A percentile compares a stretch with the other conserved stretches of the same genome.
Evolutionary conservation across 2,113 vertebrate genomes (phyloP).

Genomic region (Ctenodactylus gundi): DNA sequence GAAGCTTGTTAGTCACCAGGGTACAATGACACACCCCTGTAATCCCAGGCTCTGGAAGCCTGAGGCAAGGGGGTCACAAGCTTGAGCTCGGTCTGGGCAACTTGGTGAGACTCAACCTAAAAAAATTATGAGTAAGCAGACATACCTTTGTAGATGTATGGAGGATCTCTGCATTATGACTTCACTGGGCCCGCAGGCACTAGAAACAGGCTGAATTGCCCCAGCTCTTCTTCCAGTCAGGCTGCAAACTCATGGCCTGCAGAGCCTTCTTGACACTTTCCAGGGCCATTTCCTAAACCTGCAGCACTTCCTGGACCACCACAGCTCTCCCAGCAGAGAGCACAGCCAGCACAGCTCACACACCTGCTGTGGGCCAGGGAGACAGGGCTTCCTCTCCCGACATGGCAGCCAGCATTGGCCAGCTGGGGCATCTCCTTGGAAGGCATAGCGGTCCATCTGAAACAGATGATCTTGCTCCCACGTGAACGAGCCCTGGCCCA

Average conservation of each 20-base stretch:
- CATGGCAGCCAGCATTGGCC: background rate
- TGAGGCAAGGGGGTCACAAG: too few relatives aligned
- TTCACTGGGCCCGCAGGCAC: background rate
- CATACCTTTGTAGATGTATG: background rate
- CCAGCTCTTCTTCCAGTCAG: background rate
- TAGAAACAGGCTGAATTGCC: background rate
- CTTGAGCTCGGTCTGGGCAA: too few relatives aligned
- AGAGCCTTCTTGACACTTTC: background rate
- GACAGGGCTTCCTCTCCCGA: background rate
- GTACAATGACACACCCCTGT: too few relatives aligned
- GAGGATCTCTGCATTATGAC: background rate
- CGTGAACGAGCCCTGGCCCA: background rate
- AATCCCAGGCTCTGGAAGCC: too few relatives aligned
- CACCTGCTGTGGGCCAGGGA: accelerated
- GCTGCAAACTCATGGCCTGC: background rate
- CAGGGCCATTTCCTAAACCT: background rate
- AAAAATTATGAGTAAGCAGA: background rate
- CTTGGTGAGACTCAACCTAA: background rate
- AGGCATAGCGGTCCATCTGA: background rate
- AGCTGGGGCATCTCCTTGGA: background rate
- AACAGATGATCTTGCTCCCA: background rate
- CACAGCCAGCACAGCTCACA: background rate
- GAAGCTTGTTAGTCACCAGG: too few relatives aligned
- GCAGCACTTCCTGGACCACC: background rate
- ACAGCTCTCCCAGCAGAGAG: too few relatives aligned